Percentiles rank a stretch among this genome's conserved stretches.
These are phyloP conservation scores for Triplophysa yarkandensis DNA, from an alignment of 2,797 vertebrate genomes.

Conservation along the genomic window DNA sequence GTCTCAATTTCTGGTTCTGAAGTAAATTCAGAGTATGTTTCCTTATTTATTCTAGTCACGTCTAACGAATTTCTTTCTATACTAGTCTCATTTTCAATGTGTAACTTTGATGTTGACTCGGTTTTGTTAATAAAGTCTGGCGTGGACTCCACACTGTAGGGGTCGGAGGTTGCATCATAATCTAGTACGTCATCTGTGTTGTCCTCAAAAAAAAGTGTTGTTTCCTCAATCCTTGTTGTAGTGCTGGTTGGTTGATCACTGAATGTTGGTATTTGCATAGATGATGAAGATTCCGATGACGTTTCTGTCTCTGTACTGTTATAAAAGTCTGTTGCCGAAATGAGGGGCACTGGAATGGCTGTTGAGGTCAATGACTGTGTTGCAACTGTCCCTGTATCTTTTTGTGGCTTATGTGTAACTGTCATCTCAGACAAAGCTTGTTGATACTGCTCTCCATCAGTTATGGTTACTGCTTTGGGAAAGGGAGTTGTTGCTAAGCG, in stretches of 20 bases:
- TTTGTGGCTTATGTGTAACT: conserved; percentile 24
- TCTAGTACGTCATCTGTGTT: conserved; percentile 50
- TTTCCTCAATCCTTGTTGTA: conserved; percentile 23
- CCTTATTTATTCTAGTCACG: background rate
- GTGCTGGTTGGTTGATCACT: conserved; percentile 11
- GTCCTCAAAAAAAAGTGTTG: conserved; percentile 38
- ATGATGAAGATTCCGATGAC: background rate
- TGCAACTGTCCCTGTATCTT: conserved; percentile 25
- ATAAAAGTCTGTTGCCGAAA: conserved; percentile 34
- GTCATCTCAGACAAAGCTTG: conserved; percentile 44
- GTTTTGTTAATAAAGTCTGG: conserved; percentile 12
- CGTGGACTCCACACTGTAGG: conserved; percentile 38
- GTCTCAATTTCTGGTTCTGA: background rate
- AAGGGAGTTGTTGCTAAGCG: conserved; percentile 26
- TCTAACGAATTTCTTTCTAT: conserved; percentile 5
- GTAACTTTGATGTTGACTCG: background rate
- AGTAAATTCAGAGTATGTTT: background rate
- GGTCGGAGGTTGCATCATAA: conserved; percentile 54
- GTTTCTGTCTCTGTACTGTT: conserved; percentile 20
- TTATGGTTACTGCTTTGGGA: conserved; percentile 24
- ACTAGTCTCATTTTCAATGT: background rate
- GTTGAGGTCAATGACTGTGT: conserved; percentile 60
- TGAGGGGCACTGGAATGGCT: conserved; percentile 47
- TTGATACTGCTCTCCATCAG: conserved; percentile 28
- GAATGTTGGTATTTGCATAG: background rate